These are phyloP conservation scores for Phalera bucephala DNA, from an alignment of 2,888 invertebrate genomes.

Conservation along the genomic window DNA sequence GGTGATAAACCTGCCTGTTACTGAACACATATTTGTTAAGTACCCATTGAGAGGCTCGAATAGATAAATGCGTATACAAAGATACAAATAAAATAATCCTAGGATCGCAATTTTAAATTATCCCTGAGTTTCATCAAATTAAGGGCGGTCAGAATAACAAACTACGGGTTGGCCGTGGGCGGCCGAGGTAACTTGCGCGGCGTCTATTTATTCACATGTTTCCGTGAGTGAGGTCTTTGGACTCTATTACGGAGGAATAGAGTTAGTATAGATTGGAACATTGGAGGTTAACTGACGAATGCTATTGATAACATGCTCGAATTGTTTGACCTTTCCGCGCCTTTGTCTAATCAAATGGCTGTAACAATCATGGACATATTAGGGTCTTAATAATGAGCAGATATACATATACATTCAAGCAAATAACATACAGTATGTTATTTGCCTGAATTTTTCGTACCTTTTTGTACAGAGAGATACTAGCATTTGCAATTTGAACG, in stretches of 20 bases:
- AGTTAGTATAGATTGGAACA: constrained; percentile 6
- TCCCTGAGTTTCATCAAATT: not conserved
- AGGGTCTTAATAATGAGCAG: no score
- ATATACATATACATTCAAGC: no score
- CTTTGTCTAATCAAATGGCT: not conserved
- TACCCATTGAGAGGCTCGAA: no score
- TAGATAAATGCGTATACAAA: no score
- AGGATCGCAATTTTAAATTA: no score
- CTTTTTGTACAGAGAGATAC: no score
- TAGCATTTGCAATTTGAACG: no score
- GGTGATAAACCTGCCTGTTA: no score
- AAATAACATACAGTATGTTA: no score
- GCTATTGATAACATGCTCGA: constrained; percentile 7
- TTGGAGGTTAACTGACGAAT: constrained; percentile 4
- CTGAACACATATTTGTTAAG: no score
- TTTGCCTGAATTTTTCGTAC: no score
- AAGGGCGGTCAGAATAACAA: not conserved
- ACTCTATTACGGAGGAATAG: constrained; percentile 4
- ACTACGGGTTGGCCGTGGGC: not conserved
- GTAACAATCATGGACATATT: not conserved
- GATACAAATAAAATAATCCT: no score
- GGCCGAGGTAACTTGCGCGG: not conserved
- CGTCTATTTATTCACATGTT: not conserved
- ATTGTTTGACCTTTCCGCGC: constrained; percentile 6
- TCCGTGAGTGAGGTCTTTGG: not conserved